phyloP scores from a whole-genome alignment of 1,140 invertebrate species.

The Teleogryllus occipitalis region DNA sequence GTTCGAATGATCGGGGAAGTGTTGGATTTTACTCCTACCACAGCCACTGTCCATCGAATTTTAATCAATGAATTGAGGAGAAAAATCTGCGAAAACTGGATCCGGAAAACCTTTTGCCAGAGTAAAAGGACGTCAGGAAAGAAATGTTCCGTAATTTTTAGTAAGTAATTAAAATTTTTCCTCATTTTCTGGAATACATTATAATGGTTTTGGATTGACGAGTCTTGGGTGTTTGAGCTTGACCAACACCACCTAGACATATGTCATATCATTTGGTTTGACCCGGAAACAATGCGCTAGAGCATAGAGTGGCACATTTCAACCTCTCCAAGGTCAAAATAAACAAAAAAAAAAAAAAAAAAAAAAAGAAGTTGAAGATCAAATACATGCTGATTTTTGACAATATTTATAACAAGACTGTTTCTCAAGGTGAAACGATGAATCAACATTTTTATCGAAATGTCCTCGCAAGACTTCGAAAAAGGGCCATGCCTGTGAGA shows the following conservation, averaged over 20 bases:
- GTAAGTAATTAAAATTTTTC: constrained; percentile 19
- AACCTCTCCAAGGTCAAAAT: constrained; percentile 19
- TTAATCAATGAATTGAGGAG: constrained; percentile 26
- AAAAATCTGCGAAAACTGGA: constrained; percentile 22
- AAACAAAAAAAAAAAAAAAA: no score
- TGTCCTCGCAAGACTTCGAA: constrained; percentile 17
- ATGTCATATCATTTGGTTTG: no score
- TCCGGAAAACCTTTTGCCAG: constrained; percentile 10
- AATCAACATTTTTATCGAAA: constrained; percentile 13
- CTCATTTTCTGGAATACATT: constrained; percentile 21
- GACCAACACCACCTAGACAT: no score
- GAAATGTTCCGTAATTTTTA: constrained; percentile 21
- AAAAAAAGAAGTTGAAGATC: constrained; percentile 15
- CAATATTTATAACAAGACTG: constrained; percentile 24
- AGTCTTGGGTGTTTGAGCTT: constrained; percentile 29
- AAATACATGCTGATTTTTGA: constrained; percentile 26
- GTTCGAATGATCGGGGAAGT: constrained; percentile 19
- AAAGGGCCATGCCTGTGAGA: constrained; percentile 20
- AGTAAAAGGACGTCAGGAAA: constrained; percentile 22
- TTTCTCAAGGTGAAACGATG: constrained; percentile 22
- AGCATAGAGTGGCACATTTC: constrained; percentile 21
- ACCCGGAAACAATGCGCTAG: constrained; percentile 24
- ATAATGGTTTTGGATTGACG: constrained; percentile 30
- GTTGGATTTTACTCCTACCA: constrained; percentile 22
- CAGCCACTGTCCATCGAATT: constrained; percentile 27